These are phyloP conservation scores for Odontamblyopus rebecca DNA, from an alignment of 2,797 vertebrate genomes.

Conservation along the genomic window DNA sequence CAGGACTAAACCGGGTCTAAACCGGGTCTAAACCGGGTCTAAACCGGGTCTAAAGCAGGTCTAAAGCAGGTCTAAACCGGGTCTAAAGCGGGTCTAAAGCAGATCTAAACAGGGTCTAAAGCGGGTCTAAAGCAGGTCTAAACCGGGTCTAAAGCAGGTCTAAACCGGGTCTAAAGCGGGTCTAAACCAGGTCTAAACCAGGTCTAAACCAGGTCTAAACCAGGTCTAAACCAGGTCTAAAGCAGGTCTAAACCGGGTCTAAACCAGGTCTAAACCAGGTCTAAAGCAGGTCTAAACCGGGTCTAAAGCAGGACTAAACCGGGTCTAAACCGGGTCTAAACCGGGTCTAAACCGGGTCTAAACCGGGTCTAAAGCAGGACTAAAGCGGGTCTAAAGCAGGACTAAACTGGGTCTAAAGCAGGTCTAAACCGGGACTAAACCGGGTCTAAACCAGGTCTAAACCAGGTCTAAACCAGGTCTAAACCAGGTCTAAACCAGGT, in stretches of 20 bases:
- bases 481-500: background rate
- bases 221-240: too few relatives aligned
- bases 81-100: too few relatives aligned
- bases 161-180: too few relatives aligned
- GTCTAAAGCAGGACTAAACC: slow-evolving; percentile 6
- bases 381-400: too few relatives aligned
- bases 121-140: too few relatives aligned
- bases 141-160: too few relatives aligned
- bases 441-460: background rate
- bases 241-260: background rate
- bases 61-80: background rate
- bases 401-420: background rate
- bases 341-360: too few relatives aligned
- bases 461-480: slow-evolving; percentile 11
- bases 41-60: background rate
- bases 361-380: too few relatives aligned
- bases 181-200: background rate
- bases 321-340: background rate
- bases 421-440: background rate
- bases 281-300: too few relatives aligned
- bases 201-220: background rate
- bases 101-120: too few relatives aligned
- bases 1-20: background rate
- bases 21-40: slow-evolving; percentile 10
- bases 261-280: background rate